Evolutionary conservation across 2,888 invertebrate genomes (phyloP).

Genomic region (Entomobrya multifasciata): DNA sequence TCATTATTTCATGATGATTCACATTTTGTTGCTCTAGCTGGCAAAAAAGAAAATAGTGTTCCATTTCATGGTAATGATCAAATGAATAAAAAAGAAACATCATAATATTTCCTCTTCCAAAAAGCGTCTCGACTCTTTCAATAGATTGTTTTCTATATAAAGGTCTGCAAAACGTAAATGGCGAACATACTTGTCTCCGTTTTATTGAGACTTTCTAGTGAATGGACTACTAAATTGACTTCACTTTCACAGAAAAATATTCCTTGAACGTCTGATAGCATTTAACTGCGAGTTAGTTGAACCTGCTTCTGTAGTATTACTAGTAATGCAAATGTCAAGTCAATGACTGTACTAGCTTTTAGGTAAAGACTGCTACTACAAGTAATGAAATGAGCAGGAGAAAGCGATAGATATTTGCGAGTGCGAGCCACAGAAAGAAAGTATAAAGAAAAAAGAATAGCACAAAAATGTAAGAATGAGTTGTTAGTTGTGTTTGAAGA

Average conservation of each 20-base stretch:
- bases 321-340: neutral
- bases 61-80: no score
- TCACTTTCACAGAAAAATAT: neutral
- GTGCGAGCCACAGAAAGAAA: neutral
- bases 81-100: no score
- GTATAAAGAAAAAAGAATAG: slow-evolving; percentile 32
- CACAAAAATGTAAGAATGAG: slow-evolving; percentile 9
- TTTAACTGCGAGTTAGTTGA: no score
- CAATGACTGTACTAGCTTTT: neutral
- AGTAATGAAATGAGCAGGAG: slow-evolving; percentile 32
- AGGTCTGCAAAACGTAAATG: slow-evolving; percentile 37
- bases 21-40: no score
- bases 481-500: no score
- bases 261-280: neutral
- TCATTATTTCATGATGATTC: no score
- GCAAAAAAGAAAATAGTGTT: no score
- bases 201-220: slow-evolving; percentile 54
- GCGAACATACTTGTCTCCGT: neutral
- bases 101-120: neutral
- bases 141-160: neutral
- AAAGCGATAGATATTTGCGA: slow-evolving; percentile 39
- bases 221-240: slow-evolving; percentile 53
- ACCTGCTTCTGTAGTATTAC: no score
- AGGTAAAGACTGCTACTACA: neutral
- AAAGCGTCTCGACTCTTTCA: neutral